These are phyloP conservation scores for Capitulum mitella DNA, from an alignment of 2,888 invertebrate genomes.

Conservation along the genomic window DNA sequence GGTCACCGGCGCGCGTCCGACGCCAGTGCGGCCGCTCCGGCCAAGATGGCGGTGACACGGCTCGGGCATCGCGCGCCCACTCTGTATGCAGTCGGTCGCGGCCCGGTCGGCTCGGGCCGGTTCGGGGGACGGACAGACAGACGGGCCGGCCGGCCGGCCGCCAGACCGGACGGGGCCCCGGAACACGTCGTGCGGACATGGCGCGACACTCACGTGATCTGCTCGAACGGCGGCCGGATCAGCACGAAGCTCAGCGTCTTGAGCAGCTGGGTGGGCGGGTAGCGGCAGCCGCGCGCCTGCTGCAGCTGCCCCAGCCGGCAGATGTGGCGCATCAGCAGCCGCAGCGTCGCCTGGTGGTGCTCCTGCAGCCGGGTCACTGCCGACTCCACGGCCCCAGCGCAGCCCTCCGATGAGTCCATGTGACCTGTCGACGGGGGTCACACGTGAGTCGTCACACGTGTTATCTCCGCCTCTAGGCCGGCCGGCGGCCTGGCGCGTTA, in stretches of 20 bases:
- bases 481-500: too few species aligned
- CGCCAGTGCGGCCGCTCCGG: too few species aligned
- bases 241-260: constrained; percentile 66
- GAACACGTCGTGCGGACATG: too few species aligned
- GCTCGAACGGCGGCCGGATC: constrained; percentile 66
- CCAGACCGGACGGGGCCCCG: too few species aligned
- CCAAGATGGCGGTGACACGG: too few species aligned
- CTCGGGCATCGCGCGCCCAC: too few species aligned
- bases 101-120: too few species aligned
- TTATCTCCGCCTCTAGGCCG: too few species aligned
- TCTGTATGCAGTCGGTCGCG: too few species aligned
- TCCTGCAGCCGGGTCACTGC: constrained; percentile 56
- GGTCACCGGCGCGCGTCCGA: too few species aligned
- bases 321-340: constrained; percentile 61
- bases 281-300: constrained; percentile 55
- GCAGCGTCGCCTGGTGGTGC: constrained; percentile 56
- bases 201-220: constrained; percentile 60
- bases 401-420: constrained; percentile 37
- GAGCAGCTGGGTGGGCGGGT: constrained; percentile 59
- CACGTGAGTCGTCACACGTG: too few species aligned
- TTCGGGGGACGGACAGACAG: too few species aligned
- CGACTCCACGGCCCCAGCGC: constrained; percentile 49
- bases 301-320: constrained; percentile 63
- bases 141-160: constrained; percentile 13
- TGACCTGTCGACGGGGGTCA: neutral